A percentile compares a stretch with the other conserved stretches of the same genome.
phyloP scores from a whole-genome alignment of 37 sponge, comb jelly and placozoan species.

The Cladorhizidae sp. region DNA sequence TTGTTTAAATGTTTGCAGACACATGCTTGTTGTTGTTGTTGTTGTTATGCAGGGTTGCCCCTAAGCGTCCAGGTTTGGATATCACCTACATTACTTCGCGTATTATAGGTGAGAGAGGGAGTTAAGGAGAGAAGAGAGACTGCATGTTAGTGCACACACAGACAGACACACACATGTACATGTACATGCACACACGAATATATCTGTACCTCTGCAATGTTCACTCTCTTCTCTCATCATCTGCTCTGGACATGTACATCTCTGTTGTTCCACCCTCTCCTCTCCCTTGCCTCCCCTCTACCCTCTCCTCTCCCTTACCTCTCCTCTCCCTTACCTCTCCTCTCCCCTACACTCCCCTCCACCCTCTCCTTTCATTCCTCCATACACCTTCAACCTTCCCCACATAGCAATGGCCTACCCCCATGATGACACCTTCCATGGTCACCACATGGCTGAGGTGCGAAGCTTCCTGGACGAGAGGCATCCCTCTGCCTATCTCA shows the following conservation, averaged over 20 bases:
- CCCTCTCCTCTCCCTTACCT: not conserved
- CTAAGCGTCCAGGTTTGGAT: constrained; percentile 27
- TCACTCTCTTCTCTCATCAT: too few species aligned
- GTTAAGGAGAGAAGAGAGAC: too few species aligned
- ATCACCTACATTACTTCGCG: constrained; percentile 80
- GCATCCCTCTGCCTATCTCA: constrained; percentile 75
- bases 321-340: not conserved
- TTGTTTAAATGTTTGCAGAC: too few species aligned
- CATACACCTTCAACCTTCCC: too few species aligned
- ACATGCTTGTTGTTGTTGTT: not conserved
- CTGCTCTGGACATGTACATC: too few species aligned
- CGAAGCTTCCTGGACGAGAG: constrained; percentile 61
- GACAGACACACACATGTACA: too few species aligned
- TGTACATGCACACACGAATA: too few species aligned
- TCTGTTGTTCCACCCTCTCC: too few species aligned
- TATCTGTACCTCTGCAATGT: too few species aligned
- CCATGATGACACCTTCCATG: constrained; percentile 40
- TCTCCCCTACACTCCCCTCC: not conserved
- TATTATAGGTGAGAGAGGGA: constrained; percentile 74
- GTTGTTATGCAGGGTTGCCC: not conserved
- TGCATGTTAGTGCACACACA: too few species aligned
- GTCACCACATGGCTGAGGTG: constrained; percentile 61
- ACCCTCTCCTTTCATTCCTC: not conserved
- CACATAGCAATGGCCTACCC: constrained; percentile 81
- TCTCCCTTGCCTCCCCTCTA: not conserved